Evolutionary conservation across 2,888 invertebrate genomes (phyloP), one percentile per base, ranked within the genome.

Genomic region (Caenorhabditis sinica): DNA sequence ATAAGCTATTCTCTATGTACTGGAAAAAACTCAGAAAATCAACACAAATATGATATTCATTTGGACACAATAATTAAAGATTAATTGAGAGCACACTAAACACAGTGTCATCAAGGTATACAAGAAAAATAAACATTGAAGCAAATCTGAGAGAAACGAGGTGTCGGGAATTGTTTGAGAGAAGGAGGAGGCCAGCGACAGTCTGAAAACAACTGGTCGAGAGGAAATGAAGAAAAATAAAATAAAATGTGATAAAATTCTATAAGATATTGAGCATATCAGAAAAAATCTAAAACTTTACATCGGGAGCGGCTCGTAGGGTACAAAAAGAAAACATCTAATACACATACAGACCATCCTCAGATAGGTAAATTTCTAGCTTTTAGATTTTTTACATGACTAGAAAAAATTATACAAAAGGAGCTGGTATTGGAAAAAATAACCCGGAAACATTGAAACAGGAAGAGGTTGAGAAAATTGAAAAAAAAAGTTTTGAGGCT

Each of bases 121-220:
- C 11, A 56, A 25, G 28, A 56, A 56, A 49, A 49, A 20, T 8
- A 45, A 45, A 15, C 11, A 33, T 33, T 33, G 40, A 40, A 40
- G 51, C 3, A 56, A 25, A 56, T 15, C 15, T 56, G 25, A 23
- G 25, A 28, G n/a, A 56, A 56, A 56, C 9, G 56, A 28, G 28
- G 28, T 28, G 25, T 28, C 25, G 56, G 56, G 56, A 56, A 56
- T 56, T 56, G 9, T 20, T 28, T 56, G 56, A 56, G 56, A 28
- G 51, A 40, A 20, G 51, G 51, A 56, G 20, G 28, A 25, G 56
- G 25, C 23, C 15, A 2, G 56, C 2, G 28, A 28, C 28, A 53
- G 17, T 56, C 9, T 15, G 6, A 9, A 28, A 25, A 56, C 28
- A 56, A 2, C 4, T 28, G 28, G n/a, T n/a, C n/a, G n/a, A n/a